Base-by-base conservation (phyloP, 2,113 vertebrate genomes). In the Clarias batrachus region DNA sequence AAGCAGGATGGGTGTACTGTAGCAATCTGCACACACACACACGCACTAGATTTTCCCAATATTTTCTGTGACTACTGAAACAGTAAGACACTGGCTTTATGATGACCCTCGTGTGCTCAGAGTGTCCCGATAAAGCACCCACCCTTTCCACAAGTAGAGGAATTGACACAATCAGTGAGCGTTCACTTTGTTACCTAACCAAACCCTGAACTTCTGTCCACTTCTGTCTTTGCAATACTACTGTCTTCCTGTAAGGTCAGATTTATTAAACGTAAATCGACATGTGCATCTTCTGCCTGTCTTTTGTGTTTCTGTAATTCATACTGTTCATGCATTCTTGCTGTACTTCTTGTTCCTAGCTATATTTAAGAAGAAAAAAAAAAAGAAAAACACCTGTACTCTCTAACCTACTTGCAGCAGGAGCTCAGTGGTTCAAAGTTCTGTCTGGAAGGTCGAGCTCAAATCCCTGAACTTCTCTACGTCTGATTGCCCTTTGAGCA, bases 211-310 rank as follows among this genome's bases (percentile, higher is more conserved):
- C 91, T 92, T 85, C 13, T 87, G 88, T 89, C 90, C 77, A 59
- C 89, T 91, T 93, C 88, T 91, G 93, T 94, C 93, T 93, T 93
- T 93, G 93, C 94, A 94, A 95, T 94, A 94, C 93, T 92, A 93
- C 88, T 89, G 95, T 96, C 95, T 96, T 95, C 94, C 95, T 95
- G 93, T 95, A 93, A 91, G 52, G 89, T 93, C 87, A 86, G 88
- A 93, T 94, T 95, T 92, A 94, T 92, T 94, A 90, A 93, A 94
- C 93, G 87, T 88, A 88, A 92, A 90, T 86, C 41, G 59, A 84
- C 89, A 88, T 89, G 59, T 90, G 83, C 57, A 70, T 84, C 56
- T 83, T 73, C 65, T 60, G 17, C 63, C 68, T 88, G 52, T 78
- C 80, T 77, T 62, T 52, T 86, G 1, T 56, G 33, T 73, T 11